These are phyloP conservation scores for Penaeus monodon DNA, from an alignment of 2,888 invertebrate genomes.

Conservation along the genomic window DNA sequence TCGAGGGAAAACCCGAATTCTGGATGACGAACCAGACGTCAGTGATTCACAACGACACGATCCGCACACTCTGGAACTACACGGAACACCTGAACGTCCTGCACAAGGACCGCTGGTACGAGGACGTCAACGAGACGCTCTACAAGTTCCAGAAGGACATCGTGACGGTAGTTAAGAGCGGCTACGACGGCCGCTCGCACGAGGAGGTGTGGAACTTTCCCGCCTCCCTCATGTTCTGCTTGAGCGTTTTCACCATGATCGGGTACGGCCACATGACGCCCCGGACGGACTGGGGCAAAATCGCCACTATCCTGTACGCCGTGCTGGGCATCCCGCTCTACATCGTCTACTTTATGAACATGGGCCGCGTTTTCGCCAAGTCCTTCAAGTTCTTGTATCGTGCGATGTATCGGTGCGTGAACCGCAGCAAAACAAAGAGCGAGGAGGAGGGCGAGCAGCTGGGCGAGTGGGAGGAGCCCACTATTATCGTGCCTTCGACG, in stretches of 20 bases:
- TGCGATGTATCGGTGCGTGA: slow-evolving; percentile 60
- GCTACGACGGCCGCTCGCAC: slow-evolving; percentile 80
- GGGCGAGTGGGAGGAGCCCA: slow-evolving; percentile 44
- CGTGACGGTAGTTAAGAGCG: slow-evolving; percentile 69
- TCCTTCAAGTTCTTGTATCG: slow-evolving; percentile 65
- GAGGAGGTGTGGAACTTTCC: slow-evolving; percentile 86
- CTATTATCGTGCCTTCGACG: slow-evolving; percentile 85
- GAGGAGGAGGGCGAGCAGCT: slow-evolving; percentile 33
- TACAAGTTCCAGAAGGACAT: slow-evolving; percentile 54
- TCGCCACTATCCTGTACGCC: slow-evolving; percentile 86
- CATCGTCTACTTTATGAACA: slow-evolving; percentile 87
- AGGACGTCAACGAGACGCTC: slow-evolving; percentile 62
- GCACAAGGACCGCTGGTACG: slow-evolving; percentile 72
- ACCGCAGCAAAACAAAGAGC: slow-evolving; percentile 35
- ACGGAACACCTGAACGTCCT: slow-evolving; percentile 78
- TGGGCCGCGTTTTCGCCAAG: slow-evolving; percentile 76
- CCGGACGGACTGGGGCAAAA: slow-evolving; percentile 85
- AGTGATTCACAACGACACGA: slow-evolving; percentile 71
- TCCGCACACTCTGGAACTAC: slow-evolving; percentile 78
- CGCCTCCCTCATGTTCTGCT: slow-evolving; percentile 87
- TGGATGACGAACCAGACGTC: slow-evolving; percentile 70
- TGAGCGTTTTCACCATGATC: slow-evolving; percentile 92
- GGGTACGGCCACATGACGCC: slow-evolving; percentile 91
- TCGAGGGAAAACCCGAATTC: slow-evolving; percentile 76
- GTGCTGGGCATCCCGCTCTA: slow-evolving; percentile 89